Conservation (phyloP, 2,113 vertebrate species). For the Salvelinus alpinus region DNA sequence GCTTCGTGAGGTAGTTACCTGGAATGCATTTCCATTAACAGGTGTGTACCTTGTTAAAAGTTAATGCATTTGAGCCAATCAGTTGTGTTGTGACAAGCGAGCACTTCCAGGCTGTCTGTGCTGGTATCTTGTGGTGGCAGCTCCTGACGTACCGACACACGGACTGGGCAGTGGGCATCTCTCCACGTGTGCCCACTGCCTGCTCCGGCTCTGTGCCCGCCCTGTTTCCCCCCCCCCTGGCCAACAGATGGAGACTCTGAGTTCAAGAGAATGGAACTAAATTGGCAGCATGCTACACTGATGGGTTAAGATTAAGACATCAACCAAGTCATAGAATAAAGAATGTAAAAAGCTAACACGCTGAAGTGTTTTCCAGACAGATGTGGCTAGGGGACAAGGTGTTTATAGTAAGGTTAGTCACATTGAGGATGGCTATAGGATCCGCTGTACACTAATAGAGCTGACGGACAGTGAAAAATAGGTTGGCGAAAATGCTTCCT, state of each 20-base stretch:
- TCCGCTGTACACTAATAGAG: too few species aligned
- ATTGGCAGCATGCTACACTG: neutral
- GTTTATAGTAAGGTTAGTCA: neutral
- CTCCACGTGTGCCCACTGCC: constrained; percentile 22
- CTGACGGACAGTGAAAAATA: too few species aligned
- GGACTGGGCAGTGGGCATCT: constrained; percentile 21
- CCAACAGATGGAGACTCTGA: constrained; percentile 8
- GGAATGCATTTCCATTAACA: too few species aligned
- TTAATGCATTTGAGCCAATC: too few species aligned
- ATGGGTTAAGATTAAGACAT: neutral
- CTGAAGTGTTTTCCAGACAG: neutral
- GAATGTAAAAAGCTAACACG: neutral
- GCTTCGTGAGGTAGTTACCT: too few species aligned
- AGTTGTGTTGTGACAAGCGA: constrained; percentile 15
- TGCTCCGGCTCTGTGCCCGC: neutral
- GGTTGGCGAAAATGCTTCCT: too few species aligned
- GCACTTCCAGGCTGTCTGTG: constrained; percentile 57
- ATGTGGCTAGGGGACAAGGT: neutral
- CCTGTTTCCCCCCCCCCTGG: constrained; percentile 20
- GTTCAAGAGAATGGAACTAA: neutral
- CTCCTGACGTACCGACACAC: constrained; percentile 38
- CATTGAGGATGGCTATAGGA: too few species aligned
- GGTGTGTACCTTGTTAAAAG: too few species aligned
- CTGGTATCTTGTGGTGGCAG: constrained; percentile 42
- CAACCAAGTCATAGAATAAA: neutral